Evolutionary conservation across 2,113 vertebrate genomes (phyloP).

Genomic region (Myrmophylax atrothorax): DNA sequence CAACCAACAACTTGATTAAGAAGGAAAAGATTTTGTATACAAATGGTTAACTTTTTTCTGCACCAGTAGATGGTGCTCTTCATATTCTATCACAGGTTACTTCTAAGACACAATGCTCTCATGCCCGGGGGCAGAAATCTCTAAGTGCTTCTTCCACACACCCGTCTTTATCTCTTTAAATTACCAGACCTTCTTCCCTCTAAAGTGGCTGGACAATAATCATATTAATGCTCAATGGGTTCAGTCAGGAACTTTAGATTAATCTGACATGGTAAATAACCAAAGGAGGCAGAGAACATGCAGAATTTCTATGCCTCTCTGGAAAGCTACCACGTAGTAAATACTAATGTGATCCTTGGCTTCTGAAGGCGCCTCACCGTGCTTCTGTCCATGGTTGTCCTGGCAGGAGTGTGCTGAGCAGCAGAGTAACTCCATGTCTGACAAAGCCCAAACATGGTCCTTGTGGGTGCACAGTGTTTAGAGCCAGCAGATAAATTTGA

Average conservation of each 20-base stretch:
- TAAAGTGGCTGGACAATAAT: not conserved
- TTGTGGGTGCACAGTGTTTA: not conserved
- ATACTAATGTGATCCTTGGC: not conserved
- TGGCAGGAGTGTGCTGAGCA: not conserved
- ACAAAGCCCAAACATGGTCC: not conserved
- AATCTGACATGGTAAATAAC: not conserved
- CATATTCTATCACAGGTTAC: not conserved
- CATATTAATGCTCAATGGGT: not conserved
- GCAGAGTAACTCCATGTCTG: not conserved
- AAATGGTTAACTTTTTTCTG: not conserved
- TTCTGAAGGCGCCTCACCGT: rapidly evolving
- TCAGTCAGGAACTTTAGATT: not conserved
- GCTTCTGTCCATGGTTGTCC: not conserved
- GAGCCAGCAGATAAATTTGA: not conserved
- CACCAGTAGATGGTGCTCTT: conserved; percentile 55
- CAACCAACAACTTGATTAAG: not conserved
- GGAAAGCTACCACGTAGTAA: not conserved
- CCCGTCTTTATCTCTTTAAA: not conserved
- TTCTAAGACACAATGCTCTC: not conserved
- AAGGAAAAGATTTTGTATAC: not conserved
- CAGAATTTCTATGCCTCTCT: not conserved
- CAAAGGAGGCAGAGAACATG: not conserved
- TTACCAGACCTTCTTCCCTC: not conserved
- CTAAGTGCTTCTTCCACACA: not conserved
- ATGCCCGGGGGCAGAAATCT: rapidly evolving